phyloP scores from a whole-genome alignment of 2,797 vertebrate genomes.

The Chaetodon trifasciatus region DNA sequence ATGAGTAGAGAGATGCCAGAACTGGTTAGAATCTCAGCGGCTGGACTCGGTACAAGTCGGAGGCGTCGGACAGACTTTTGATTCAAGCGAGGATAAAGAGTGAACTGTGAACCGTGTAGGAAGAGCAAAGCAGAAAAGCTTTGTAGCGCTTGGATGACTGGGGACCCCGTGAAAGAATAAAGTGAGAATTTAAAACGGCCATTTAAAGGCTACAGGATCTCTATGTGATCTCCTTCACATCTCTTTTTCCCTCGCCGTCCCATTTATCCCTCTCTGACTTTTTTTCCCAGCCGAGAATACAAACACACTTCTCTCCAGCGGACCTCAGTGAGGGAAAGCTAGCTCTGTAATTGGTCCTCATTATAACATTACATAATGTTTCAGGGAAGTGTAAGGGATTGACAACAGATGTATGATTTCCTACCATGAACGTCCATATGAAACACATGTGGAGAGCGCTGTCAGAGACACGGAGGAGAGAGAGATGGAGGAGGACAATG shows the following conservation, averaged over 20 bases:
- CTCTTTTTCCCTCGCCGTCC: not conserved
- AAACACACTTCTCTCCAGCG: constrained; percentile 14
- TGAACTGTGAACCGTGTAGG: constrained; percentile 48
- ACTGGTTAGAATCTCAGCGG: constrained; percentile 6
- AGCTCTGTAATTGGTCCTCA: constrained; percentile 56
- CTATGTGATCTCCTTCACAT: constrained; percentile 15
- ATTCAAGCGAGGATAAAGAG: constrained; percentile 32
- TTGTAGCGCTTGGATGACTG: constrained; percentile 14
- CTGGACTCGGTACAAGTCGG: constrained; percentile 17
- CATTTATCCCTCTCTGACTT: constrained; percentile 1
- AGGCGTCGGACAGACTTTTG: constrained; percentile 35
- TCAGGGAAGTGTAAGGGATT: constrained; percentile 61
- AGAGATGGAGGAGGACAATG: constrained; percentile 42
- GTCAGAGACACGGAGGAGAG: constrained; percentile 10
- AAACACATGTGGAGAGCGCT: constrained; percentile 52
- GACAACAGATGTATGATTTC: constrained; percentile 77
- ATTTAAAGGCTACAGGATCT: constrained; percentile 35
- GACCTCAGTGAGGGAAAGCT: constrained; percentile 9
- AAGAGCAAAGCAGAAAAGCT: constrained; percentile 38
- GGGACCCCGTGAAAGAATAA: constrained; percentile 19
- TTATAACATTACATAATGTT: constrained; percentile 76
- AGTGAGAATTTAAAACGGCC: constrained; percentile 22
- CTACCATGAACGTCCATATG: constrained; percentile 63
- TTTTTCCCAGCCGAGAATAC: constrained; percentile 15
- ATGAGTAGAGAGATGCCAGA: not conserved